Base-by-base conservation (phyloP, 2,797 vertebrate species). In the Gambusia yucatana region DNA sequence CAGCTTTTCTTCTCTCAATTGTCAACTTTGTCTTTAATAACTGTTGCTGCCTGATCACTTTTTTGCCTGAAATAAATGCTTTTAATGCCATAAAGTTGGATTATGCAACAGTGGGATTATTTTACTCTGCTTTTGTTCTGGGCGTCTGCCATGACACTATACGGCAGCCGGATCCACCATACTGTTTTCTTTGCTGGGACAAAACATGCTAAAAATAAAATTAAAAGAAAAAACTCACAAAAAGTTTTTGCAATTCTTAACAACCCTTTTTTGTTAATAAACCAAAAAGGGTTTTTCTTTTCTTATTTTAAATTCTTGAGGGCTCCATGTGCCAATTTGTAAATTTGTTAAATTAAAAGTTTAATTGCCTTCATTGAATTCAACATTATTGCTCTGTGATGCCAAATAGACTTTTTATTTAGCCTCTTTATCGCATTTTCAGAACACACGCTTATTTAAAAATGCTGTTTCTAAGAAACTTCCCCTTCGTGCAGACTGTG, bases 401-500 rank as follows among this genome's bases (percentile, higher is more conserved):
- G 67, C 41, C 67, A 70, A 70, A 44, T 16, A 44, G 41, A 22
- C 67, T 70, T 70, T 25, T 43, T 28, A 36, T 61, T 6, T 44
- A 46, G 25, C 2, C 41, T 44, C 67, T 20, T 46, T 7, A 6
- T 69, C 4, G 2, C 39, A 43, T 69, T 69, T 69, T 13, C 22
- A n/a, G 22, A 69, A 25, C 39, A 67, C 41, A n/a, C 14, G 13
- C 67, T 44, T 14, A 70, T 70, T 70, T 44, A 70, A 70, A 70
- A 70, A 16, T 73, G 46, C 1, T 3, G 5, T 52, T 69, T 65
- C 67, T 44, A 69, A 9, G 4, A 85, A 85, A 86, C 78, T 33
- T 82, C 79, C 76, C 87, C 81, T 70, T 67, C 81, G 82, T 84
- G 71, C 84, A 77, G 74, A 44, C 84, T 73, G 80, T 70, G 86